phyloP scores from a whole-genome alignment of 2,888 invertebrate genomes.

The Galerucella calmariensis region DNA sequence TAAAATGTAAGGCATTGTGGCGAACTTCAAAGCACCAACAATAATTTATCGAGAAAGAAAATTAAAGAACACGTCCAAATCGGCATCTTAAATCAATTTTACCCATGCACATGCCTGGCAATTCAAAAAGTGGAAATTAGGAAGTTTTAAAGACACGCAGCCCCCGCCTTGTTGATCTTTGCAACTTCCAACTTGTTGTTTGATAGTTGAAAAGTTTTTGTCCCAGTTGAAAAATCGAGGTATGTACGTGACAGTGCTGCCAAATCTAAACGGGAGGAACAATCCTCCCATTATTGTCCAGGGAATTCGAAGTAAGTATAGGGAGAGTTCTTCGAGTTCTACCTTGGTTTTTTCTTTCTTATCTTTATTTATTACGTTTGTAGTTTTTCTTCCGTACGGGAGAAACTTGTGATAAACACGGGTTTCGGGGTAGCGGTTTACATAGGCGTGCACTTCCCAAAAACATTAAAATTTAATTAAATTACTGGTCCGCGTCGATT shows the following conservation, averaged over 20 bases:
- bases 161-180: slow-evolving; percentile 39
- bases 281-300: slow-evolving; percentile 32
- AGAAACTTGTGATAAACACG: slow-evolving; percentile 35
- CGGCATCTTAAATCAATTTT: slow-evolving; percentile 41
- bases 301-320: slow-evolving; percentile 38
- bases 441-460: neutral
- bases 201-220: slow-evolving; percentile 43
- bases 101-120: slow-evolving; percentile 34
- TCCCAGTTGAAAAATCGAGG: slow-evolving; percentile 45
- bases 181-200: slow-evolving; percentile 41
- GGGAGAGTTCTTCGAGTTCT: slow-evolving; percentile 35
- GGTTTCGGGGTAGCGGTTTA: slow-evolving; percentile 20
- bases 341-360: slow-evolving; percentile 37
- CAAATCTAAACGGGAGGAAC: slow-evolving; percentile 31
- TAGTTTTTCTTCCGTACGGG: slow-evolving; percentile 29
- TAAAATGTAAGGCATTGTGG: neutral
- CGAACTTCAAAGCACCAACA: neutral
- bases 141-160: slow-evolving; percentile 38
- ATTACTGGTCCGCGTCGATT: no score
- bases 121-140: slow-evolving; percentile 36
- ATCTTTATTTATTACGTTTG: slow-evolving; percentile 45
- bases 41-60: slow-evolving; percentile 1
- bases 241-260: slow-evolving; percentile 41
- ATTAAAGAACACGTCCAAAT: slow-evolving; percentile 19
- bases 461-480: no score